Evolutionary conservation across 2,797 vertebrate species (phyloP).

Genomic region (Nasua narica): DNA sequence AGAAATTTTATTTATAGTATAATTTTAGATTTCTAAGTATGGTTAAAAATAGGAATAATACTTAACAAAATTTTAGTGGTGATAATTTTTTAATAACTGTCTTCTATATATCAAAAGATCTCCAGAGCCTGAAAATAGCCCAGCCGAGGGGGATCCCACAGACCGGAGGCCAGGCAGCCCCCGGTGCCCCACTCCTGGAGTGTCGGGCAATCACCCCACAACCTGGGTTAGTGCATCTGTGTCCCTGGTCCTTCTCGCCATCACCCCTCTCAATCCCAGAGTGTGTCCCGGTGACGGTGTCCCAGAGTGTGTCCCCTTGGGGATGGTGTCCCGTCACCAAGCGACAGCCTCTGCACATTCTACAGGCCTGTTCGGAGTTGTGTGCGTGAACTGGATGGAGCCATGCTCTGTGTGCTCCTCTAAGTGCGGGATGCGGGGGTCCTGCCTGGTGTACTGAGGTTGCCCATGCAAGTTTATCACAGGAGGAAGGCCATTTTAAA

Average conservation of each 20-base stretch:
- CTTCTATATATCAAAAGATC: neutral
- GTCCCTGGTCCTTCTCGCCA: neutral
- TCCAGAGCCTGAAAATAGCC: neutral
- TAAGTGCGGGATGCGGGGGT: neutral
- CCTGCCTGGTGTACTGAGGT: too few species aligned
- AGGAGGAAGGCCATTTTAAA: neutral
- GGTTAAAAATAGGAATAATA: neutral
- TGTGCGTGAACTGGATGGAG: neutral
- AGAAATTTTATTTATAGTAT: neutral
- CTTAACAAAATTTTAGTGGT: neutral
- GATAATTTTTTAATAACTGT: neutral
- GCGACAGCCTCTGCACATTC: neutral
- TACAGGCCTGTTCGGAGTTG: too few species aligned
- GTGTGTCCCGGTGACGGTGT: too few species aligned
- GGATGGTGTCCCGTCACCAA: neutral
- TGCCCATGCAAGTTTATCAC: rapidly evolving
- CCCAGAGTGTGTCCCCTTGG: too few species aligned
- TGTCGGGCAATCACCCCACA: neutral
- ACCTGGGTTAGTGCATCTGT: neutral
- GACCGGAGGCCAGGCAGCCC: neutral
- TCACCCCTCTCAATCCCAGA: neutral
- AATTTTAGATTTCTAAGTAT: neutral
- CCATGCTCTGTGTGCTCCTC: too few species aligned
- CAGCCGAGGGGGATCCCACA: neutral
- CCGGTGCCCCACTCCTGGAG: neutral